These are phyloP conservation scores for Tupaia tana DNA, from an alignment of 2,113 vertebrate species.

Conservation along the genomic window DNA sequence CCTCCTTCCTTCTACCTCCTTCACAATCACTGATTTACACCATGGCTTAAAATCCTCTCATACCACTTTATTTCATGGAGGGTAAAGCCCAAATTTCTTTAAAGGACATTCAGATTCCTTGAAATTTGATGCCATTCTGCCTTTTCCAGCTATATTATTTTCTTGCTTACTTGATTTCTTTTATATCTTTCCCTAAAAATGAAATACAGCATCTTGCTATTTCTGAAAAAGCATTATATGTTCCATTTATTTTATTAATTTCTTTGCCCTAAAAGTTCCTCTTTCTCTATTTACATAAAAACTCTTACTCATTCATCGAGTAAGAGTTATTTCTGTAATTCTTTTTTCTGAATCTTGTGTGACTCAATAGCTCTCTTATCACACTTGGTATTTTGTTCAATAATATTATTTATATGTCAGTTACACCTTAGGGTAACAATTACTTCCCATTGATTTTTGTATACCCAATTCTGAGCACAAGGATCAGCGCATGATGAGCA, in stretches of 20 bases:
- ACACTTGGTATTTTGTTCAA: neutral
- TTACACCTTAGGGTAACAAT: neutral
- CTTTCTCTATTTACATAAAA: neutral
- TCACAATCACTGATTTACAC: neutral
- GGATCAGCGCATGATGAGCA: neutral
- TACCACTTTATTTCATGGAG: neutral
- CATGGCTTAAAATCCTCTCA: neutral
- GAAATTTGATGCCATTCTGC: neutral
- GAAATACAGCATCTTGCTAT: neutral
- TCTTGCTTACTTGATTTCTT: neutral
- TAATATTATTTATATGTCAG: neutral
- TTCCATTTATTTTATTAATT: neutral
- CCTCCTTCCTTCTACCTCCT: accelerated
- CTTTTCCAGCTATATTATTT: neutral
- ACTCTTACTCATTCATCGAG: neutral
- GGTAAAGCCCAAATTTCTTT: neutral
- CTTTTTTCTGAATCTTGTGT: neutral
- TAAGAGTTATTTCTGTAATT: neutral
- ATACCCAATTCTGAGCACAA: neutral
- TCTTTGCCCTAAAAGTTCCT: neutral
- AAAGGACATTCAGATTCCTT: neutral
- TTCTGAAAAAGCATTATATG: neutral
- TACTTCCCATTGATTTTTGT: neutral
- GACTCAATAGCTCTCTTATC: neutral
- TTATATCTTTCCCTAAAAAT: neutral